Percentiles rank a stretch among this genome's conserved stretches.
Evolutionary conservation across 2,113 vertebrate genomes (phyloP).

Genomic region (Stictonetta naevosa): DNA sequence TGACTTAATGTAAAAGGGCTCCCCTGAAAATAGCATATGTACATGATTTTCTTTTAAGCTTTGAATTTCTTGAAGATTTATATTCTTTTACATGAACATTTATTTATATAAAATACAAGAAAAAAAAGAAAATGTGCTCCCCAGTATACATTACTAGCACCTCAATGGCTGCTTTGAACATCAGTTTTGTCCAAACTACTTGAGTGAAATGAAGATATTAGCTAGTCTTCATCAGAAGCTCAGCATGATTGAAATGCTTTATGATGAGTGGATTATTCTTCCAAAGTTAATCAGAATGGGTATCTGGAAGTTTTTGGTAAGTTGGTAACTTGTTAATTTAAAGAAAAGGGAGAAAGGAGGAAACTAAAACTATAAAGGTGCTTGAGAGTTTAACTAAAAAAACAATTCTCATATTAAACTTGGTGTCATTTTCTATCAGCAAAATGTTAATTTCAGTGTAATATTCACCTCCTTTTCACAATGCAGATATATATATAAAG

Average conservation of each 20-base stretch:
- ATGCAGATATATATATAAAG: constrained; percentile 55
- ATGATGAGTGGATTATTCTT: constrained; percentile 63
- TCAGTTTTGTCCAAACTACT: constrained; percentile 32
- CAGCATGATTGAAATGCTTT: constrained; percentile 69
- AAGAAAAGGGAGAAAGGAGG: not conserved
- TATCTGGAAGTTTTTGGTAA: constrained; percentile 31
- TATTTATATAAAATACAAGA: not conserved
- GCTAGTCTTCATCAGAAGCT: constrained; percentile 56
- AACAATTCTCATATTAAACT: constrained; percentile 54
- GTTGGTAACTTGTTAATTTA: constrained; percentile 13
- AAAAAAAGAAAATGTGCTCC: not conserved
- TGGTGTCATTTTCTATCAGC: constrained; percentile 49
- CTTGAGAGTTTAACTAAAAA: constrained; percentile 53
- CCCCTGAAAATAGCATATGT: constrained; percentile 65
- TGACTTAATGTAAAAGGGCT: constrained; percentile 77
- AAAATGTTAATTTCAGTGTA: constrained; percentile 46
- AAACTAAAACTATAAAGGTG: constrained; percentile 39
- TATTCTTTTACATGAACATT: constrained; percentile 66
- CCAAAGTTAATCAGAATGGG: constrained; percentile 40
- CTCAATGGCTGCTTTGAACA: constrained; percentile 47
- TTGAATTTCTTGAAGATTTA: constrained; percentile 63
- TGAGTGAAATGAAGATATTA: constrained; percentile 52
- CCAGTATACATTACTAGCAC: constrained; percentile 40
- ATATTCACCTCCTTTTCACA: constrained; percentile 54
- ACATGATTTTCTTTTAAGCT: constrained; percentile 54